phyloP scores from a whole-genome alignment of 1,140 invertebrate species.

The Papilio dardanus region DNA sequence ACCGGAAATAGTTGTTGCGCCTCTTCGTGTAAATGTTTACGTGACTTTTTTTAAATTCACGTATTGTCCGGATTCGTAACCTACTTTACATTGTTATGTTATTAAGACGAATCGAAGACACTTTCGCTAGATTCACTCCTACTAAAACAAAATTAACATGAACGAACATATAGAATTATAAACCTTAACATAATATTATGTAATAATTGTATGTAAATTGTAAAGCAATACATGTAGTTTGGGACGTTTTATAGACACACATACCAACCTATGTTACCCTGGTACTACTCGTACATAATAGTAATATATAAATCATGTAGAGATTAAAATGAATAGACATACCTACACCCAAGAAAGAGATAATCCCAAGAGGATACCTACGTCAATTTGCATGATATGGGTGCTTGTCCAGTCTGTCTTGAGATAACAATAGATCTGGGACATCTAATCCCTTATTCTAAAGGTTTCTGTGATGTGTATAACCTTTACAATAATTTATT shows the following conservation, averaged over 20 bases:
- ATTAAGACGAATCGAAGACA: conserved; percentile 38
- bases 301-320: neutral
- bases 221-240: conserved; percentile 24
- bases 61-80: conserved; percentile 35
- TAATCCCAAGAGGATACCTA: neutral
- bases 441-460: neutral
- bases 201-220: neutral
- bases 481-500: neutral
- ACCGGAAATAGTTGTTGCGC: conserved; percentile 26
- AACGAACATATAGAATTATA: conserved; percentile 29
- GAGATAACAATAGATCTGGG: neutral
- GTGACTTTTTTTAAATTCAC: conserved; percentile 37
- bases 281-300: neutral
- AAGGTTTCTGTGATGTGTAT: neutral
- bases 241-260: neutral
- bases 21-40: conserved; percentile 33
- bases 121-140: conserved; percentile 39
- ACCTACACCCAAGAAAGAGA: neutral
- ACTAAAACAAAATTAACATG: conserved; percentile 31
- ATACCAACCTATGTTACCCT: neutral
- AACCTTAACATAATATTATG: conserved; percentile 2
- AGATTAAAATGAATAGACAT: neutral
- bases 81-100: conserved; percentile 39
- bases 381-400: conserved; percentile 15
- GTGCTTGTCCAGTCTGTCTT: conserved; percentile 9